Percentiles rank a stretch among this genome's conserved stretches.
phyloP scores from a whole-genome alignment of 2,888 invertebrate species.

The Eupithecia vulgata region DNA sequence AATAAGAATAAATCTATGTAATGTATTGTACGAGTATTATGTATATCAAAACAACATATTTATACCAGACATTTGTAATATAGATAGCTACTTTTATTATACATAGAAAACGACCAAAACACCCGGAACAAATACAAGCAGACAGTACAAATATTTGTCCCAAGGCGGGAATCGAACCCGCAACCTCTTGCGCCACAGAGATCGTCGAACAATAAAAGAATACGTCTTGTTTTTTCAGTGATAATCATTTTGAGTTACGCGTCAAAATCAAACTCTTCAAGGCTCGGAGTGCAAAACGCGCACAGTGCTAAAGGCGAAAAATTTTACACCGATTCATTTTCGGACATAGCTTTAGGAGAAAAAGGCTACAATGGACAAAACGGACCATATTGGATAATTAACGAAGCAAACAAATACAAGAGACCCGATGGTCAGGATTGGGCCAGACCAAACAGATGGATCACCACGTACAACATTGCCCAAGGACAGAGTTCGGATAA shows the following conservation, averaged over 20 bases:
- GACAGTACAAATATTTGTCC: no score
- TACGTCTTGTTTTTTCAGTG: background rate
- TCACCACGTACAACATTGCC: background rate
- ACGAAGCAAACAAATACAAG: background rate
- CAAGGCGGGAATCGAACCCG: no score
- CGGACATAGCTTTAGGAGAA: background rate
- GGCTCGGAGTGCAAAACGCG: background rate
- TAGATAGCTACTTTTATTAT: no score
- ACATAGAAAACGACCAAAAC: no score
- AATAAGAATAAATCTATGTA: no score
- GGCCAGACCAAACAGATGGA: background rate
- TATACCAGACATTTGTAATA: no score
- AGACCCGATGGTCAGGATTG: background rate
- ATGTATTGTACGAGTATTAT: no score
- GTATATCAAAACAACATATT: no score
- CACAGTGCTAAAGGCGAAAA: background rate
- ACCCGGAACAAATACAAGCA: no score
- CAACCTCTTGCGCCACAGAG: no score
- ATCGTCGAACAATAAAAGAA: no score
- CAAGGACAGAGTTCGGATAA: background rate
- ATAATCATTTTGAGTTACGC: background rate
- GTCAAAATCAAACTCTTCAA: background rate
- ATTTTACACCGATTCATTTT: background rate
- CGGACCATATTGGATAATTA: background rate
- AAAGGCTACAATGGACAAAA: background rate